phyloP scores from a whole-genome alignment of 1,140 invertebrate genomes.

The Bacillus rossius region DNA sequence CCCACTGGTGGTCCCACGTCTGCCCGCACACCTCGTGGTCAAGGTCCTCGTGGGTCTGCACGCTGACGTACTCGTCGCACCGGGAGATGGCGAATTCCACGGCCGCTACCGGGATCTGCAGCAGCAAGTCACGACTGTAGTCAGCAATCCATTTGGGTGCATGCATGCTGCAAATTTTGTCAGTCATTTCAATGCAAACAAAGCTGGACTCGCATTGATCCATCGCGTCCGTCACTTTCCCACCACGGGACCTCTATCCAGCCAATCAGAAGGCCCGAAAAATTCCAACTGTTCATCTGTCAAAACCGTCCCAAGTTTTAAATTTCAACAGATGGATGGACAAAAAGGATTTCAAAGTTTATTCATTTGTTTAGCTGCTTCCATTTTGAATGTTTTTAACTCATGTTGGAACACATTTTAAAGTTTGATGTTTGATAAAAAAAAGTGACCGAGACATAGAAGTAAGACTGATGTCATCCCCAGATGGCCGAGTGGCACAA shows the following conservation, averaged over 20 bases:
- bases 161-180: too few species aligned
- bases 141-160: background rate
- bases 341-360: too few species aligned
- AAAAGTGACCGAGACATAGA: too few species aligned
- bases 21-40: slow-evolving; percentile 59
- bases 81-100: slow-evolving; percentile 75
- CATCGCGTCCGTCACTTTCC: background rate
- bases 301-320: background rate
- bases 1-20: slow-evolving; percentile 80
- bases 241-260: background rate
- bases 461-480: too few species aligned
- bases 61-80: slow-evolving; percentile 67
- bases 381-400: too few species aligned
- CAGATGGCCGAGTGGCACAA: too few species aligned
- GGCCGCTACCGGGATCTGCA: slow-evolving; percentile 53
- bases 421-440: too few species aligned
- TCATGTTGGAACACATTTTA: too few species aligned
- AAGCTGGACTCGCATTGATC: background rate
- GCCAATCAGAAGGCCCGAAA: background rate
- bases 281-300: background rate
- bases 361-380: too few species aligned
- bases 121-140: background rate
- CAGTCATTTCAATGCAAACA: too few species aligned
- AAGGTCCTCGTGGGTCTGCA: slow-evolving; percentile 77
- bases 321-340: too few species aligned